These are phyloP conservation scores for Lamproptera curius DNA, from an alignment of 2,888 invertebrate species.

Conservation along the genomic window DNA sequence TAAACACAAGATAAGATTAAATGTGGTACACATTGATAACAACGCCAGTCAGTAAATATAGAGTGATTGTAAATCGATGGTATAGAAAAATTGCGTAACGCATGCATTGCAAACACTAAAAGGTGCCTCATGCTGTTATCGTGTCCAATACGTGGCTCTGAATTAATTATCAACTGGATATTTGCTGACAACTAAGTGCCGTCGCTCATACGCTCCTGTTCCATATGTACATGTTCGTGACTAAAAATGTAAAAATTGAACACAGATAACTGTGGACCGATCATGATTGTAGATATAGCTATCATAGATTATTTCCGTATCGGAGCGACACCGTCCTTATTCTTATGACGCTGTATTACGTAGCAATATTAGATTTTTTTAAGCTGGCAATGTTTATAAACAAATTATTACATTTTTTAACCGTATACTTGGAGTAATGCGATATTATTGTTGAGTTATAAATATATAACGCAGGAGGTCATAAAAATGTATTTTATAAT, in stretches of 20 bases:
- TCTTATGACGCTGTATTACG: not conserved
- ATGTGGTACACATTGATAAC: too few relatives aligned
- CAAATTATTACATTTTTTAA: not conserved
- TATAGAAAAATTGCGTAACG: too few relatives aligned
- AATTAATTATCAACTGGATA: slow-evolving; percentile 17
- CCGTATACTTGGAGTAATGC: not conserved
- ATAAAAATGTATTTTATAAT: slow-evolving; percentile 30
- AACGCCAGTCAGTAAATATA: too few relatives aligned
- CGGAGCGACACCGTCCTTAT: slow-evolving; percentile 8
- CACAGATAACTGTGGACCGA: slow-evolving; percentile 23
- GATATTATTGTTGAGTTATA: not conserved
- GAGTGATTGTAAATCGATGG: too few relatives aligned
- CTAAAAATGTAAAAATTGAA: slow-evolving; percentile 14
- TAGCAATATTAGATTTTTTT: not conserved
- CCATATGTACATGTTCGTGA: too few relatives aligned
- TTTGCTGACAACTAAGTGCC: slow-evolving; percentile 5
- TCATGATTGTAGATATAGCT: slow-evolving; percentile 28
- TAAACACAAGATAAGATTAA: too few relatives aligned
- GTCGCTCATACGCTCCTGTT: too few relatives aligned
- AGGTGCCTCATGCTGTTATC: slow-evolving; percentile 1
- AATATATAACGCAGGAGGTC: not conserved
- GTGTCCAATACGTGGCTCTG: slow-evolving; percentile 4
- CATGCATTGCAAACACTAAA: too few relatives aligned
- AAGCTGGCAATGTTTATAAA: not conserved
- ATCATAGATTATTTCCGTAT: slow-evolving; percentile 52